Evolutionary conservation across 1,140 invertebrate genomes (phyloP), one percentile per base, ranked within the genome.

Genomic region (Drosophila sulfurigaster): DNA sequence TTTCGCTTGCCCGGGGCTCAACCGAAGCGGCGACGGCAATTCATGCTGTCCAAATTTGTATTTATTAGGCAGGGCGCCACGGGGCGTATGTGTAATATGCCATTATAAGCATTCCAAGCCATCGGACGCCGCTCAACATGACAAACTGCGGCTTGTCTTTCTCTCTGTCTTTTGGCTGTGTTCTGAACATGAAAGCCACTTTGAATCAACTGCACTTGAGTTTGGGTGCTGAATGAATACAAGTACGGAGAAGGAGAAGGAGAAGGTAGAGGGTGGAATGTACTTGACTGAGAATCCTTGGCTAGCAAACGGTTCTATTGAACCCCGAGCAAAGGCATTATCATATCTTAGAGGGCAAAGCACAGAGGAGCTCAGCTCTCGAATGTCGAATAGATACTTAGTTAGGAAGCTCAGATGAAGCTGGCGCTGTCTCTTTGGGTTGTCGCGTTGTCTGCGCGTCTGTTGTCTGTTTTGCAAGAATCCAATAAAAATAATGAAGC

Each of bases 31-130:
- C 28, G 25, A n/a, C 0, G 74, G 79, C 80, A 82, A 88, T 83
- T 85, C 71, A 75, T 64, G 77, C 83, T 83, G 83, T 87, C 85
- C 72, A 87, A 88, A 87, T 88, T 88, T 83, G 83, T 87, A 87
- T 87, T 87, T 87, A 87, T 87, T 88, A 88, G 83, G 80, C 83
- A 74, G 70, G 52, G 78, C 85, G 78, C 85, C 81, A 89, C 72
- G 66, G 85, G 85, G 85, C 85, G 85, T 89, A 89, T 89, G 85
- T 85, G 85, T 89, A 88, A 88, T 87, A 87, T 87, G 83, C 83
- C 78, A 87, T 88, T 87, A 87, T 75, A 78, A 72, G 83, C 83
- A 87, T 83, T 80, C 85, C 83, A 78, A 56, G 66, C 78, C 16
- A 51, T 48, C 59, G 41, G 38, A 15, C 68, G 38, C n/a, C 30